A percentile compares a stretch with the other conserved stretches of the same genome.
These are phyloP conservation scores for Malthinus flaveolus DNA, from an alignment of 2,888 invertebrate genomes.

Conservation along the genomic window DNA sequence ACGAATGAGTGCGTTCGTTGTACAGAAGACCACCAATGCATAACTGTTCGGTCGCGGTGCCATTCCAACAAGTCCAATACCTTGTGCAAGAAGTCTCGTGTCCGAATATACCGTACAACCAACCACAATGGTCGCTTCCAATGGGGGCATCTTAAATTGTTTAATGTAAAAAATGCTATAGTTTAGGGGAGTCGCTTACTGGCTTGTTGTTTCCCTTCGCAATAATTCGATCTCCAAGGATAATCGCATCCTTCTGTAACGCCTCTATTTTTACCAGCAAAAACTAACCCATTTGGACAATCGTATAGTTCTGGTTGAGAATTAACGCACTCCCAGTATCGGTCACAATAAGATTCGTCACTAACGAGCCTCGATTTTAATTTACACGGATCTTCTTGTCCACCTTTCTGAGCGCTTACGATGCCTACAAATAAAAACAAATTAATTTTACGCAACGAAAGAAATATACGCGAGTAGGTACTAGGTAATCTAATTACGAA, in stretches of 20 bases:
- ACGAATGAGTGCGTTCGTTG: slow-evolving; percentile 88
- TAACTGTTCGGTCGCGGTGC: slow-evolving; percentile 88
- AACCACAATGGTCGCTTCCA: slow-evolving; percentile 85
- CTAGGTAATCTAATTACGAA: too few relatives aligned
- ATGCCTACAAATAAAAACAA: slow-evolving; percentile 33
- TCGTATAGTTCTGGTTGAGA: slow-evolving; percentile 83
- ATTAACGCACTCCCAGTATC: slow-evolving; percentile 85
- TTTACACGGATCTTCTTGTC: slow-evolving; percentile 81
- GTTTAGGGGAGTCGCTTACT: slow-evolving; percentile 57
- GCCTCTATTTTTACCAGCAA: slow-evolving; percentile 84
- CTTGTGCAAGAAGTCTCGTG: slow-evolving; percentile 92
- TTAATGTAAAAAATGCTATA: neutral
- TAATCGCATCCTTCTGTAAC: slow-evolving; percentile 90
- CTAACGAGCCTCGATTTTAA: slow-evolving; percentile 73
- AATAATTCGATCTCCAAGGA: slow-evolving; percentile 87
- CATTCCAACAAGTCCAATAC: slow-evolving; percentile 96
- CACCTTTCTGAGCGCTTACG: slow-evolving; percentile 43
- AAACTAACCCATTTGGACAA: slow-evolving; percentile 89
- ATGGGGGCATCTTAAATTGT: slow-evolving; percentile 72
- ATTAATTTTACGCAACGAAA: neutral
- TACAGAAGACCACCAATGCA: slow-evolving; percentile 90
- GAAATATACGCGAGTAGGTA: too few relatives aligned
- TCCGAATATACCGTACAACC: slow-evolving; percentile 91
- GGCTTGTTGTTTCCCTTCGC: slow-evolving; percentile 78
- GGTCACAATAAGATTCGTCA: slow-evolving; percentile 81